phyloP scores from a whole-genome alignment of 2,888 invertebrate genomes.

The Chaetogeoica ovagalla region DNA sequence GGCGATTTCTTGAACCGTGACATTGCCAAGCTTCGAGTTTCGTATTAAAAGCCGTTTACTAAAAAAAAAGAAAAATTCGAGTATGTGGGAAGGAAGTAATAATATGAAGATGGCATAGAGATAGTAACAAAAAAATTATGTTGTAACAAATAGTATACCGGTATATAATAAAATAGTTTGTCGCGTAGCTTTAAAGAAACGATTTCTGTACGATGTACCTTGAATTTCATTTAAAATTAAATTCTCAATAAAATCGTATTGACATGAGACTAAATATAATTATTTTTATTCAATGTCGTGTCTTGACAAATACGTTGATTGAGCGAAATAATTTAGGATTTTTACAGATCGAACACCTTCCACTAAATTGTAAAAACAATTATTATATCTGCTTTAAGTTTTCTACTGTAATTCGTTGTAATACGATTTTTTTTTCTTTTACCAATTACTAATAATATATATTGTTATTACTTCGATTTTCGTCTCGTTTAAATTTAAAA shows the following conservation, averaged over 20 bases:
- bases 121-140: conserved; percentile 16
- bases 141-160: background rate
- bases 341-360: too few relatives aligned
- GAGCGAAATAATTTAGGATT: too few relatives aligned
- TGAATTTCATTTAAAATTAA: conserved; percentile 7
- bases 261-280: too few relatives aligned
- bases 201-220: background rate
- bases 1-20: conserved; percentile 16
- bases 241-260: background rate
- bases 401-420: too few relatives aligned
- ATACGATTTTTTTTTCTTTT: too few relatives aligned
- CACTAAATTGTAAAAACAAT: too few relatives aligned
- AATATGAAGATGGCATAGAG: background rate
- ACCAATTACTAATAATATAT: too few relatives aligned
- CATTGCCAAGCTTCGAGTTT: conserved; percentile 1
- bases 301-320: too few relatives aligned
- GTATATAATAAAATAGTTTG: background rate
- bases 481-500: too few relatives aligned
- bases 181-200: background rate
- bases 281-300: too few relatives aligned
- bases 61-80: background rate
- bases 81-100: background rate
- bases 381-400: too few relatives aligned
- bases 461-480: too few relatives aligned
- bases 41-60: conserved; percentile 1